These are phyloP conservation scores for Aspidoscelis tigris DNA, from an alignment of 2,113 vertebrate species.

Conservation along the genomic window DNA sequence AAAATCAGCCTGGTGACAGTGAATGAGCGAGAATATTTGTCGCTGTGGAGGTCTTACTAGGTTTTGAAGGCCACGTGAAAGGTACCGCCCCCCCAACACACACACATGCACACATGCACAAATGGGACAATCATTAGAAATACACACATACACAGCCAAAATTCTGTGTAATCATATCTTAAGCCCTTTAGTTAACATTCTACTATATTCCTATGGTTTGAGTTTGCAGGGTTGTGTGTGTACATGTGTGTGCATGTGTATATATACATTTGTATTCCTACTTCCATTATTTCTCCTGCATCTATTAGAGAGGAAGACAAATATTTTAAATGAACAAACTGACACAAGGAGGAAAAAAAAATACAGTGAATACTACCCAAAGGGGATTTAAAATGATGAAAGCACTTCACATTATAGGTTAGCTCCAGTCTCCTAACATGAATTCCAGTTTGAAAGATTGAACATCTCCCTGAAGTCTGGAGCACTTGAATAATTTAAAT, in stretches of 20 bases:
- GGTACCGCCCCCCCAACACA: too few species aligned
- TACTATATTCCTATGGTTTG: too few species aligned
- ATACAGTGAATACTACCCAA: constrained; percentile 43
- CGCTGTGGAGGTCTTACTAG: too few species aligned
- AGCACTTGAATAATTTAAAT: constrained; percentile 81
- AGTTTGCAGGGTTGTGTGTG: background rate
- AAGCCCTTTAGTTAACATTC: too few species aligned
- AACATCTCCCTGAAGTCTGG: constrained; percentile 70
- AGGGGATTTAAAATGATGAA: constrained; percentile 63
- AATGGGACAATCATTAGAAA: too few species aligned
- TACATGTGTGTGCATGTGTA: too few species aligned
- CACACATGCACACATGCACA: too few species aligned
- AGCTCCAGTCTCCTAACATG: constrained; percentile 56
- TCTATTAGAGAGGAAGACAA: constrained; percentile 60
- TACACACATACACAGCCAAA: too few species aligned
- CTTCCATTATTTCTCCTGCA: constrained; percentile 21
- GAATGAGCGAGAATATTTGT: too few species aligned
- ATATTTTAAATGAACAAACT: constrained; percentile 72
- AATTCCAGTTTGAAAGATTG: constrained; percentile 67
- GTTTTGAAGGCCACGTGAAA: too few species aligned
- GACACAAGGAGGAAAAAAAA: constrained; percentile 39
- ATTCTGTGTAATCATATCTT: too few species aligned
- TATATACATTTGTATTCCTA: constrained; percentile 4
- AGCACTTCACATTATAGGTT: constrained; percentile 61
- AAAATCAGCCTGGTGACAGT: too few species aligned